Base-by-base conservation (phyloP, 2,888 invertebrate species). In the Drosophila monieri region DNA sequence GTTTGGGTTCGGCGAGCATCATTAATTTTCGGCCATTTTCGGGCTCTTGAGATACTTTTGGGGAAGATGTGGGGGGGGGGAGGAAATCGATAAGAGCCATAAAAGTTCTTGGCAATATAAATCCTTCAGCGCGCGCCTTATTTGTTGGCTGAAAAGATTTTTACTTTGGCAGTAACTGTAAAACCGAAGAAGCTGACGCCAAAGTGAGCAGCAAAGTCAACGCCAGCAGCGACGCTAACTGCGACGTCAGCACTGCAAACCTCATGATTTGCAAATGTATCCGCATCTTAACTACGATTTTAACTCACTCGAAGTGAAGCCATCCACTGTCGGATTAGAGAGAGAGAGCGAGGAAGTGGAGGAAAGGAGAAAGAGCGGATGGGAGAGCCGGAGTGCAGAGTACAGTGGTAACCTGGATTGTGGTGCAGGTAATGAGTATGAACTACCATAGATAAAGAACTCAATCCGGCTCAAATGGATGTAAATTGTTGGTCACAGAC, bases 51-150 rank as follows among this genome's bases (percentile, higher is more conserved):
- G 53, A 52, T 46, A 53, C 8, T 35, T 35, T 10, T 18, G 32
- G 25, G 14, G 4, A 55, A 43, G 10, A 15, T 14, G 37, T 32
- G 21, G 21, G 5, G 4, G 4, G 21, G 4, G 27, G 30, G 35
- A 12, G 14, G 64, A 71, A 76, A 80, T 86, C 80, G 84, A 80
- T 83, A 80, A 55, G 58, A 73, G 69, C 73, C 77, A 73, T 75
- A 69, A 77, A 80, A 81, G 58, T 74, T 80, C 70, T 61, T 9
- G 71, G 77, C 68, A 80, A 74, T 76, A 65, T 59, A 83, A 71
- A 62, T 72, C 69, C 70, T 61, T 71, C 57, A 55, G 48, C 10
- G 32, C 61, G 18, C 12, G 25, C 49, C 49, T 44, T 35, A 46
- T 43, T 48, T 44, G 44, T 39, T 39, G 48, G 59, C 60, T 67